Base-by-base conservation (phyloP, 1,140 invertebrate genomes). In the Ips nitidus region DNA sequence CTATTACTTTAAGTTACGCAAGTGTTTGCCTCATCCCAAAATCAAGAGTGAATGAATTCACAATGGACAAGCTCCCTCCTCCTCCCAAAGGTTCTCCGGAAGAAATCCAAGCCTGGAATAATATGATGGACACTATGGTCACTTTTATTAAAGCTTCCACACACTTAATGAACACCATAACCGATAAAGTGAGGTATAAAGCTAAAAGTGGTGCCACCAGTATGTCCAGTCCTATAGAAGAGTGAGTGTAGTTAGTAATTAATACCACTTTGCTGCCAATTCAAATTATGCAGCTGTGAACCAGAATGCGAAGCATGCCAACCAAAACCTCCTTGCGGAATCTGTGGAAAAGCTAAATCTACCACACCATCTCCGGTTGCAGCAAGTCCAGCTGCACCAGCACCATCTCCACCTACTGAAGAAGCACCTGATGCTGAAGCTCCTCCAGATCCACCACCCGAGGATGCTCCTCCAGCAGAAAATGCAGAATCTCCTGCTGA, bases 111-210 rank as follows among this genome's bases (percentile, higher is more conserved):
- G 73, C 73, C 41, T 74, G 73, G 73, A 74, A 71, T 40, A n/a
- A 45, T 40, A 71, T 74, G 73, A 74, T 74, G 73, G 70, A 74
- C 58, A 71, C 70, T 37, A 74, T 71, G 70, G 63, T 74, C 22
- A 67, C 64, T 22, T 74, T 74, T 52, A 66, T 74, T 5, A 65
- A 67, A n/a, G 73, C 73, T 4, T 71, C 70, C 2, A 74, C 66
- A 1, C 58, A 69, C 41, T 37, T 74, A 7, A 74, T 74, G 70
- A 67, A 71, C 39, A 70, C 64, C 6, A 71, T 71, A 5, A 74
- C 69, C 36, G 42, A 39, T 38, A 73, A 67, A 52, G 57, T 69
- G 4, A 68, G 42, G 2, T 4, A 37, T 37, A 22, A 36, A 8
- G 2, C 3, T 45, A 6, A 6, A 41, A 39, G 3, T 39, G n/a